Base-by-base conservation (phyloP, 2,797 vertebrate species). In the Philypnodon macrostomus region DNA sequence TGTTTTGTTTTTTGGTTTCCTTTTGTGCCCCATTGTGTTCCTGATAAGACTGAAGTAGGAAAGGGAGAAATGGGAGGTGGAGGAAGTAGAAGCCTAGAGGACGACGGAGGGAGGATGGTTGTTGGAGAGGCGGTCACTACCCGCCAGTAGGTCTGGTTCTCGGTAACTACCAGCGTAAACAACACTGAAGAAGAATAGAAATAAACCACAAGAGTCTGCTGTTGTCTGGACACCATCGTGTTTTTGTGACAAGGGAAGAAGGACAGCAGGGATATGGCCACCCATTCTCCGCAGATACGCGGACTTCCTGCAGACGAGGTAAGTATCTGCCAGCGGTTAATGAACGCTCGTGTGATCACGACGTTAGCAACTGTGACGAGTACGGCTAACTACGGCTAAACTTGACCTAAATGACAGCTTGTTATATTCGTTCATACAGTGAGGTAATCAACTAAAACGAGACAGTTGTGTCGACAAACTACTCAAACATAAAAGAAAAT, bases 261-360 rank as follows among this genome's bases (percentile, higher is more conserved):
- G 41, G 63, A 57, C 64, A 39, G 19, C 42, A 51, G 47, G 59
- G 85, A 19, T 5, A 90, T 85, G 88, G 88, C 88, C 53, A 54
- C 75, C 54, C 26, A 67, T 40, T 53, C 73, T 10, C 53, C 83
- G 4, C 86, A 89, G 63, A 82, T 89, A 56, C 85, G 85, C 61
- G 90, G 88, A 75, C 88, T 89, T 57, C 70, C 61, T 33, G 39
- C 79, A 5, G 89, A 91, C 5, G 84, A 88, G 88, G 90, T 90
- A 79, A 75, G 6, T 37, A 0, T 24, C 34, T 5, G 4, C 12
- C 19, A 16, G 24, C 31, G n/a, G 4, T 42, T 37, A 47, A 31
- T 7, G 11, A 41, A 33, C 11, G 38, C 47, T 66, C 42, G 23
- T 21, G 63, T 44, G 59, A 48, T 3, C 18, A 1, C 8, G 49